Evolutionary conservation across 1,140 invertebrate species (phyloP).

Genomic region (Vollenhovia emeryi): DNA sequence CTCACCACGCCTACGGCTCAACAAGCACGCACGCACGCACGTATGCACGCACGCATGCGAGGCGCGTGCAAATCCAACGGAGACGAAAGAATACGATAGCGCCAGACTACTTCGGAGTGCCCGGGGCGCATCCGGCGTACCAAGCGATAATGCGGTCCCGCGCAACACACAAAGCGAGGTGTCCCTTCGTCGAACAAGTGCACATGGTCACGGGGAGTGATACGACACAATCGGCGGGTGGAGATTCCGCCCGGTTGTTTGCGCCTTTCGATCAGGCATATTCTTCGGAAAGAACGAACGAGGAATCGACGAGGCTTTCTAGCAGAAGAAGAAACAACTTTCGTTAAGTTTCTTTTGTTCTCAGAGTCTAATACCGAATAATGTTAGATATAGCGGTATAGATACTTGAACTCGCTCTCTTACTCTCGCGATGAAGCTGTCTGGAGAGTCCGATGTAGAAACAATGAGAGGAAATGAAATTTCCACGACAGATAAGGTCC

Average conservation of each 20-base stretch:
- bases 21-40: slow-evolving; percentile 21
- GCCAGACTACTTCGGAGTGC: slow-evolving; percentile 46
- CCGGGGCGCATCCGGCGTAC: slow-evolving; percentile 38
- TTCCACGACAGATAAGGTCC: slow-evolving; percentile 4
- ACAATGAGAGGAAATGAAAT: slow-evolving; percentile 56
- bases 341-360: not conserved
- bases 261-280: not conserved
- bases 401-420: not conserved
- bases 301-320: not conserved
- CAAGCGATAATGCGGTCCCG: slow-evolving; percentile 68
- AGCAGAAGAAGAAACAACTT: not conserved
- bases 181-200: slow-evolving; percentile 55
- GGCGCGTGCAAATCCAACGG: slow-evolving; percentile 56
- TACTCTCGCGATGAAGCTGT: slow-evolving; percentile 7
- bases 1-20: slow-evolving; percentile 47
- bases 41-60: slow-evolving; percentile 22
- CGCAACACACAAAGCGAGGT: slow-evolving; percentile 1
- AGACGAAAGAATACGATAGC: slow-evolving; percentile 69
- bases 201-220: slow-evolving; percentile 42
- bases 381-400: not conserved
- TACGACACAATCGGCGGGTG: slow-evolving; percentile 12
- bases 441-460: slow-evolving; percentile 22
- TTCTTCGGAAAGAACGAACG: not conserved
- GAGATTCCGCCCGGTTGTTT: not conserved
- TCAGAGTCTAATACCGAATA: not conserved